Evolutionary conservation across 2,797 vertebrate species (phyloP).

Genomic region (Hoplostethus mediterraneus): DNA sequence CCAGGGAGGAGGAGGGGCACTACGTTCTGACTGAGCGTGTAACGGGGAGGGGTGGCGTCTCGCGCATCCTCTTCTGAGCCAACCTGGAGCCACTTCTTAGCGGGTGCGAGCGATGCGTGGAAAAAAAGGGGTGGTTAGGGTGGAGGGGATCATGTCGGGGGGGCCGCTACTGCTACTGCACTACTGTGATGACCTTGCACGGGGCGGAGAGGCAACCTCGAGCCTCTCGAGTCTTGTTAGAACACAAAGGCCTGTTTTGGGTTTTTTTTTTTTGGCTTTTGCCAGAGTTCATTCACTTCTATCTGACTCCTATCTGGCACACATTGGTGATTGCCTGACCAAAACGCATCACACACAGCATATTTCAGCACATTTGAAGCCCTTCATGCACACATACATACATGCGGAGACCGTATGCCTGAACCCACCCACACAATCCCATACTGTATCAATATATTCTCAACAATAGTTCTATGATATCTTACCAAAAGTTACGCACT

Average conservation of each 20-base stretch:
- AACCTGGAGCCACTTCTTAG: conserved; percentile 58
- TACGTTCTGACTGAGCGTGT: conserved; percentile 65
- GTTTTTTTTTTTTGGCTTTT: conserved; percentile 6
- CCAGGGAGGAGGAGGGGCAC: conserved; percentile 71
- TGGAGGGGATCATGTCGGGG: conserved; percentile 8
- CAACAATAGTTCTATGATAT: too few relatives aligned
- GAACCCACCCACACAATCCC: conserved; percentile 6
- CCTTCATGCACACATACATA: neutral
- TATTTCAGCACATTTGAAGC: neutral
- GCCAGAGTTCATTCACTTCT: conserved; percentile 33
- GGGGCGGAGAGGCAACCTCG: conserved; percentile 11
- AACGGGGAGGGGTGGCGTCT: conserved; percentile 60
- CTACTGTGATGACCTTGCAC: conserved; percentile 29
- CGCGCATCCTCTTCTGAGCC: conserved; percentile 52
- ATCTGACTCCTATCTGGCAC: conserved; percentile 27
- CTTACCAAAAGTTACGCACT: too few relatives aligned
- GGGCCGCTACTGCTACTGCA: conserved; percentile 4
- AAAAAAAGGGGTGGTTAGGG: conserved; percentile 13
- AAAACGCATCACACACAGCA: conserved; percentile 4
- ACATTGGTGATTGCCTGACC: conserved; percentile 14
- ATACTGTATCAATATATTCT: neutral
- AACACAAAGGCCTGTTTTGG: conserved; percentile 8
- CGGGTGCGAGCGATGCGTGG: conserved; percentile 32
- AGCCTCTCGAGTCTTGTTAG: conserved; percentile 33
- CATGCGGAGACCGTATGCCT: conserved; percentile 3